Evolutionary conservation across 2,797 vertebrate species (phyloP), one percentile per base, ranked within the genome.

Genomic region (Sternarchorhynchus goeldii): DNA sequence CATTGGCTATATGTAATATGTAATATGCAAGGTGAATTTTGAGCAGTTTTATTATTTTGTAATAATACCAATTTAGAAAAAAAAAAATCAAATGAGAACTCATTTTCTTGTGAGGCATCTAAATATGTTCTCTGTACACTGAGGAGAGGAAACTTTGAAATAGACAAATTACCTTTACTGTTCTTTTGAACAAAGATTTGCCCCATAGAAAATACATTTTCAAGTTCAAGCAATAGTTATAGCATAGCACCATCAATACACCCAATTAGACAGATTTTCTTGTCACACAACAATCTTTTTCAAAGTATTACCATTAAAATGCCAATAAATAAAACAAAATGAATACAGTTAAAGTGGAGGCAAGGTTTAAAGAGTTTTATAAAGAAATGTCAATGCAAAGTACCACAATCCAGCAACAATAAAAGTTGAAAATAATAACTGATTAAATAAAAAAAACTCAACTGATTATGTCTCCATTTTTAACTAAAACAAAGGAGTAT

Each of bases 351-450:
- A 73, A 68, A 32, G 50, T 56, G 20, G 41, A 55, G 31, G 29
- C 56, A 75, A 78, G 25, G 21, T 45, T 31, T 50, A 70, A 63
- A 20, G 67, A 65, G 59, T 41, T 53, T 17, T 31, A 34, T n/a
- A 67, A 36, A 66, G 73, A 76, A 76, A 81, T 79, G 3, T 2
- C 12, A 73, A 81, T 14, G 45, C 41, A 18, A 81, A 79, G 84
- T 83, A 83, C 81, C 81, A 81, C 64, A 60, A 70, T 83, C 79
- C 77, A 80, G 70, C 76, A 78, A 85, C 76, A 79, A 84, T 76
- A 65, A 36, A 60, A 17, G 60, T 50, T 59, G 36, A 57, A 72
- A 62, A 50, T 31, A 1, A 79, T 75, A 81, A 71, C 60, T 29
- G 66, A 80, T 82, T 64, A 75, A 72, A 80, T 79, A 45, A 79